Evolutionary conservation across 1,140 invertebrate species (phyloP).

Genomic region (Ceratosolen solmsi): DNA sequence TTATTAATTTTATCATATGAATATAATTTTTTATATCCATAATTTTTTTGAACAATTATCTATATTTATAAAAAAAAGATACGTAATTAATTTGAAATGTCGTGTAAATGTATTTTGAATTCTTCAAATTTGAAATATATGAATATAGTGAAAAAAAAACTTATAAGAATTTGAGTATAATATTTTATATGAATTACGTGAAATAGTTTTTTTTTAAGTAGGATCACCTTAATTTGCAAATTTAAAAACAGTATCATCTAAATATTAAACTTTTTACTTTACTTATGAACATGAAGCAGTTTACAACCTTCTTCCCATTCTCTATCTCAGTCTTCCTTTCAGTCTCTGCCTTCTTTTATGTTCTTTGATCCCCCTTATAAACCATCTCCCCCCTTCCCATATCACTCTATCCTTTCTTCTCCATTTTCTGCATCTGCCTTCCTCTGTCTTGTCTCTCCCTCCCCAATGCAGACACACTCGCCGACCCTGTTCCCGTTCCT

Average conservation of each 20-base stretch:
- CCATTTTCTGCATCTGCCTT: slow-evolving; percentile 39
- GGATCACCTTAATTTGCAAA: neutral
- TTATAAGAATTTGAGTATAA: neutral
- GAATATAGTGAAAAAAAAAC: neutral
- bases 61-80: no score
- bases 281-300: slow-evolving; percentile 6
- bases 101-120: neutral
- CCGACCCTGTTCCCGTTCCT: slow-evolving; percentile 32
- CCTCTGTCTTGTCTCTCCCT: neutral
- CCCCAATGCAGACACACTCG: neutral
- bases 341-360: slow-evolving; percentile 21
- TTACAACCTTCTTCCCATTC: slow-evolving; percentile 29
- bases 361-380: slow-evolving; percentile 8
- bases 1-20: no score
- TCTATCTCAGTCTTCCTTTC: neutral
- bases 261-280: slow-evolving; percentile 1
- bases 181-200: neutral
- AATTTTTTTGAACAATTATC: no score
- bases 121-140: neutral
- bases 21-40: no score
- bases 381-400: neutral
- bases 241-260: neutral
- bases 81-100: no score
- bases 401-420: slow-evolving; percentile 35
- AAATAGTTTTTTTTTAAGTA: neutral